Base-by-base conservation (phyloP, 2,797 vertebrate genomes). In the Chrysocyon brachyurus region DNA sequence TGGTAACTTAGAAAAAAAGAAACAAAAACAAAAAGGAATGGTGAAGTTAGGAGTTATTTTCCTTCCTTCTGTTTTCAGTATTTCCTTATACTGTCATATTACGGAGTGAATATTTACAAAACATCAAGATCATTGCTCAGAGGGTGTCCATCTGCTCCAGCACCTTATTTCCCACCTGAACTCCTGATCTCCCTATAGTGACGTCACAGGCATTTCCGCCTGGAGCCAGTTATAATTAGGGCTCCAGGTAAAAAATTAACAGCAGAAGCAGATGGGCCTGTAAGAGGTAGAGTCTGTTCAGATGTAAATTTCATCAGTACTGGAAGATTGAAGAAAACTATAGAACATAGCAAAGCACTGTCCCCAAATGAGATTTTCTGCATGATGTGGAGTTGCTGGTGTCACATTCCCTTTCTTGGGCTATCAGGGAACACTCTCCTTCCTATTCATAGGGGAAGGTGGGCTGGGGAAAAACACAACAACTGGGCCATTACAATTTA, bases 231-330 rank as follows among this genome's bases (percentile, higher is more conserved):
- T 78, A 56, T 98, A 98, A 98, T 98, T 98, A 98, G 59, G 85
- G 96, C 92, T 98, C 97, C 97, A 98, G 98, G 98, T 98, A 91
- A 97, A 93, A 95, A 95, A 93, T 40, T 66, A 96, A 96, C 66
- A 92, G 70, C 75, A 90, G 81, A 96, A 98, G 96, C 98, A 98
- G 98, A 99, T 98, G 98, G 98, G 54, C 85, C 90, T 59, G 88
- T 85, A 85, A 98, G 94, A 91, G 96, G 97, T 93, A 98, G 90
- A 92, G 94, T 94, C 96, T 98, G 92, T 98, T 98, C 97, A 97
- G 94, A 97, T 98, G 97, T 96, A 98, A 98, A 98, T 97, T 92
- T 90, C 5, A 40, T 61, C 12, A 1, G 31, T 21, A 57, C 57
- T 83, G 28, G 40, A 94, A 96, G 70, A 97, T 3, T 84, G 95